Conservation (phyloP, 1,140 invertebrate genomes). For the Hermatobates lingyangjiaoensis region DNA sequence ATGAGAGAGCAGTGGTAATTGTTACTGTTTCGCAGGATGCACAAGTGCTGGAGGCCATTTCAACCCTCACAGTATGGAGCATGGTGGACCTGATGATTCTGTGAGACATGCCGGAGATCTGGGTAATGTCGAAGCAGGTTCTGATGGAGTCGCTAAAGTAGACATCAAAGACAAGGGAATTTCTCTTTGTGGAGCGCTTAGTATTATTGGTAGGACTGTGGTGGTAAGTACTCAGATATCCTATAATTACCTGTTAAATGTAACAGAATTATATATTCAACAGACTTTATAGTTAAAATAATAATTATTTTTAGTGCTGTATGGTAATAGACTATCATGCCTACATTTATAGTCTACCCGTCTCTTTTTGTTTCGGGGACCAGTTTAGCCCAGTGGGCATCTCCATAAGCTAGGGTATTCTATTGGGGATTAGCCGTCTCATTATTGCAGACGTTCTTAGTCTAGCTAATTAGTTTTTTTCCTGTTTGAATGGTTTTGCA, state of each 20-base stretch:
- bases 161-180: conserved; percentile 54
- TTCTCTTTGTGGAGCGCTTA: conserved; percentile 51
- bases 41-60: conserved; percentile 89
- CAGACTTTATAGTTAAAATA: too few relatives aligned
- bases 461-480: too few relatives aligned
- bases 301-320: neutral
- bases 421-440: too few relatives aligned
- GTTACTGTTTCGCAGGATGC: conserved; percentile 58
- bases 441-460: too few relatives aligned
- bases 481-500: too few relatives aligned
- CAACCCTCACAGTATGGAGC: conserved; percentile 69
- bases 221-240: conserved; percentile 36
- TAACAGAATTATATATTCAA: too few relatives aligned
- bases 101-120: conserved; percentile 79
- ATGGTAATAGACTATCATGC: neutral
- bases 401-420: too few relatives aligned
- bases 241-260: neutral
- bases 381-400: too few relatives aligned
- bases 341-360: too few relatives aligned
- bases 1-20: too few relatives aligned
- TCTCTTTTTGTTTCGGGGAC: too few relatives aligned
- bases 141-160: conserved; percentile 51
- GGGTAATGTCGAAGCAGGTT: conserved; percentile 63
- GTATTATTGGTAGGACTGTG: conserved; percentile 71
- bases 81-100: conserved; percentile 60